Conservation (phyloP, 1,140 invertebrate species). For the Mycetomoellerius zeteki region DNA sequence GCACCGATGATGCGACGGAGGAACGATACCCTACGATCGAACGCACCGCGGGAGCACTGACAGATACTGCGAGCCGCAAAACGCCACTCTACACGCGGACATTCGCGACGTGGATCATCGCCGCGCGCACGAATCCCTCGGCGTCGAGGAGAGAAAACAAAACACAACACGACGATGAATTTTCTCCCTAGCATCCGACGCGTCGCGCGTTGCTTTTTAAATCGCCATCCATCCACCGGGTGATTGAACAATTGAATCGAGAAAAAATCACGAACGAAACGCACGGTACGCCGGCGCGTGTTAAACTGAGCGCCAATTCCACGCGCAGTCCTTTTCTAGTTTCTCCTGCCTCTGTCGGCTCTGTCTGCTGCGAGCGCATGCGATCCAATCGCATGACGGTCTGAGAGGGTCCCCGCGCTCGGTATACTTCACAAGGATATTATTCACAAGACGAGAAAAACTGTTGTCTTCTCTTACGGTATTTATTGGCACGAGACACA, state of each 20-base stretch:
- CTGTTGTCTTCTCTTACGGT: background rate
- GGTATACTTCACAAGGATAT: background rate
- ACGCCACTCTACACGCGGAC: background rate
- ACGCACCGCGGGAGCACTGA: background rate
- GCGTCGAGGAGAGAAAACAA: background rate
- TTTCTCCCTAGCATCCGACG: background rate
- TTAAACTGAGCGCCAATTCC: constrained; percentile 75
- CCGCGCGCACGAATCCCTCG: background rate
- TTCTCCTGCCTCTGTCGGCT: constrained; percentile 34
- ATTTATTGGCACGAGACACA: constrained; percentile 8
- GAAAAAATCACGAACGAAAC: background rate
- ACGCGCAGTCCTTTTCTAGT: constrained; percentile 59
- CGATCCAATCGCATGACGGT: constrained; percentile 26
- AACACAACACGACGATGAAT: constrained; percentile 2
- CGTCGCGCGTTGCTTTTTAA: background rate
- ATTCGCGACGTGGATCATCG: constrained; percentile 25
- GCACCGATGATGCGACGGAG: background rate
- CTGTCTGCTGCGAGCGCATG: constrained; percentile 35
- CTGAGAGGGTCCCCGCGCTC: background rate
- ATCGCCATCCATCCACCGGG: constrained; percentile 24
- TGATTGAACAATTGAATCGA: background rate
- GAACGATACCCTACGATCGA: background rate
- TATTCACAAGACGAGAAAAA: background rate
- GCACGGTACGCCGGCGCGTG: constrained; percentile 73
- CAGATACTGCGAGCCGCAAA: constrained; percentile 1